A percentile compares a stretch with the other conserved stretches of the same genome.
Conservation (phyloP, 2,888 invertebrate genomes). For the Sminthurinus aureus region DNA sequence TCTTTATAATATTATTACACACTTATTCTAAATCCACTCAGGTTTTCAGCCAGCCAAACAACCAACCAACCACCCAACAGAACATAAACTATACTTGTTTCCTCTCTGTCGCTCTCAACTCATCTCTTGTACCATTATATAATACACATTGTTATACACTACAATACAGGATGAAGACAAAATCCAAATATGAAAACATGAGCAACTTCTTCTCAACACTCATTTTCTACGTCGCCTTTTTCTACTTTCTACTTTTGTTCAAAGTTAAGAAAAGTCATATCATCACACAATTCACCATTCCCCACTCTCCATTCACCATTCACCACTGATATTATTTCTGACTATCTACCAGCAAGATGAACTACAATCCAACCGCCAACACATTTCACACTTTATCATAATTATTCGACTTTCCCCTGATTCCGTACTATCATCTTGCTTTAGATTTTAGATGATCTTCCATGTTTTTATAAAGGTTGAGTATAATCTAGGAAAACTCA, state of each 20-base stretch:
- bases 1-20: too few relatives aligned
- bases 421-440: background rate
- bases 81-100: background rate
- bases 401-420: background rate
- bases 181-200: slow-evolving; percentile 57
- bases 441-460: background rate
- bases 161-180: background rate
- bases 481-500: too few relatives aligned
- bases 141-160: too few relatives aligned
- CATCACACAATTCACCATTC: background rate
- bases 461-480: too few relatives aligned
- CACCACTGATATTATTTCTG: background rate
- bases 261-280: background rate
- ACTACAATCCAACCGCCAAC: slow-evolving; percentile 11
- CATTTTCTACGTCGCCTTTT: background rate
- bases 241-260: too few relatives aligned
- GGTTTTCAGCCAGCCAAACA: background rate
- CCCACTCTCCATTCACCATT: too few relatives aligned
- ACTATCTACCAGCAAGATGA: background rate
- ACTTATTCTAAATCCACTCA: slow-evolving; percentile 7
- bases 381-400: slow-evolving; percentile 10
- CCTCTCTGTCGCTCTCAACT: background rate
- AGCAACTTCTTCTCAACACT: slow-evolving; percentile 43
- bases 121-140: slow-evolving; percentile 3
- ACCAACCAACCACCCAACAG: background rate